phyloP scores from a whole-genome alignment of 2,797 vertebrate genomes.

The Delichon dasypus region DNA sequence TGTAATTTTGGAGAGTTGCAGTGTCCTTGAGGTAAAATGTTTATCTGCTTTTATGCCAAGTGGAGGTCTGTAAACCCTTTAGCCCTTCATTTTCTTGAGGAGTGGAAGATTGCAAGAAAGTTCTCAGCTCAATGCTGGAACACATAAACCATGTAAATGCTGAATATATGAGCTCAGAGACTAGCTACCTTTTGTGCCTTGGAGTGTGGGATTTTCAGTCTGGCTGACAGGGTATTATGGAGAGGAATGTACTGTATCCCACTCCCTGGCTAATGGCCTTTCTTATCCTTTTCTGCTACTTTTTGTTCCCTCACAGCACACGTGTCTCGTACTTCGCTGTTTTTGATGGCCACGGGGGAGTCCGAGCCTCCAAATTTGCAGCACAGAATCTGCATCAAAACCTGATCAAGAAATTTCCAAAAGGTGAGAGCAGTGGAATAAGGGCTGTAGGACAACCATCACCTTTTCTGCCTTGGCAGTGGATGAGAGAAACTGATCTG shows the following conservation, averaged over 20 bases:
- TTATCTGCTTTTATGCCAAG: background rate
- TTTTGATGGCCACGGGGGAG: slow-evolving; percentile 93
- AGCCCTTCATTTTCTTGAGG: background rate
- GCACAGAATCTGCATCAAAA: slow-evolving; percentile 91
- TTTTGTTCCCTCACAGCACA: slow-evolving; percentile 72
- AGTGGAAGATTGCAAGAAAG: background rate
- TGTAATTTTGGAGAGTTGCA: background rate
- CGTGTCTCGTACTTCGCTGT: slow-evolving; percentile 91
- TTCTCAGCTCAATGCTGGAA: background rate
- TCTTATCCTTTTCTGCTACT: background rate
- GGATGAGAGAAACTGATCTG: background rate
- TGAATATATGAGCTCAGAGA: background rate
- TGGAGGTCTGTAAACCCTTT: background rate
- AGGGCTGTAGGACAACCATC: background rate
- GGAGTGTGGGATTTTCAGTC: background rate
- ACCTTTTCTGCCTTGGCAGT: background rate
- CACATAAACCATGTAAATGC: accelerated
- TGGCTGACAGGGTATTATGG: background rate
- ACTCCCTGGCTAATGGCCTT: background rate
- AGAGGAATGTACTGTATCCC: background rate
- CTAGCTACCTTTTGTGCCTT: background rate
- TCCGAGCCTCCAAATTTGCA: slow-evolving; percentile 88
- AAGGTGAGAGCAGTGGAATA: slow-evolving; percentile 75
- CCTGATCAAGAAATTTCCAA: slow-evolving; percentile 88
- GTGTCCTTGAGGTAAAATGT: background rate